These are phyloP conservation scores for Luscinia luscinia DNA, from an alignment of 2,797 vertebrate species.

Conservation along the genomic window DNA sequence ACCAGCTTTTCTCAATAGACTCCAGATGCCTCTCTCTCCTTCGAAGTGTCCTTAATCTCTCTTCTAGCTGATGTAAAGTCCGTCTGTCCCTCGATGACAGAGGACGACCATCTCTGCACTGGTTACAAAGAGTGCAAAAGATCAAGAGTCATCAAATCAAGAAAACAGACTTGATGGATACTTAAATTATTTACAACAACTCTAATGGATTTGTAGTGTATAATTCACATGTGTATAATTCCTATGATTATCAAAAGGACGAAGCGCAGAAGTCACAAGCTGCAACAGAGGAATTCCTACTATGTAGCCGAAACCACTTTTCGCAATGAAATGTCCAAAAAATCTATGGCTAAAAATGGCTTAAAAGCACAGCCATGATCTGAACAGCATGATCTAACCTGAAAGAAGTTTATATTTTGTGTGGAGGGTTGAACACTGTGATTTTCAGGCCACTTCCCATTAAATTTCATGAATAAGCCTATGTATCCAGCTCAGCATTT, in stretches of 20 bases:
- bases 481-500: background rate
- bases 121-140: background rate
- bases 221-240: background rate
- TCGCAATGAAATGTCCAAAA: background rate
- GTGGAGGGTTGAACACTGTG: background rate
- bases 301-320: background rate
- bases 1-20: constrained; percentile 91
- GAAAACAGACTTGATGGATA: background rate
- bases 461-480: background rate
- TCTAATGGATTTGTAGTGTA: background rate
- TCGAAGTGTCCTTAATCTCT: constrained; percentile 85
- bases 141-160: background rate
- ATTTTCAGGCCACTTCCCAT: background rate
- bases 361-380: background rate
- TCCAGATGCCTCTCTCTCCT: constrained; percentile 91
- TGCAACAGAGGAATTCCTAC: background rate
- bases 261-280: background rate
- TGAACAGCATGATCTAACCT: background rate
- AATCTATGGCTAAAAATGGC: background rate
- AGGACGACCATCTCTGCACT: constrained; percentile 95
- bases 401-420: background rate
- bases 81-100: constrained; percentile 88
- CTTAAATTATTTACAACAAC: background rate
- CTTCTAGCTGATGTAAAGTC: constrained; percentile 89
- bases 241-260: background rate